Evolutionary conservation across 2,113 vertebrate genomes (phyloP), one percentile per base, ranked within the genome.

Genomic region (Arizona elegans): DNA sequence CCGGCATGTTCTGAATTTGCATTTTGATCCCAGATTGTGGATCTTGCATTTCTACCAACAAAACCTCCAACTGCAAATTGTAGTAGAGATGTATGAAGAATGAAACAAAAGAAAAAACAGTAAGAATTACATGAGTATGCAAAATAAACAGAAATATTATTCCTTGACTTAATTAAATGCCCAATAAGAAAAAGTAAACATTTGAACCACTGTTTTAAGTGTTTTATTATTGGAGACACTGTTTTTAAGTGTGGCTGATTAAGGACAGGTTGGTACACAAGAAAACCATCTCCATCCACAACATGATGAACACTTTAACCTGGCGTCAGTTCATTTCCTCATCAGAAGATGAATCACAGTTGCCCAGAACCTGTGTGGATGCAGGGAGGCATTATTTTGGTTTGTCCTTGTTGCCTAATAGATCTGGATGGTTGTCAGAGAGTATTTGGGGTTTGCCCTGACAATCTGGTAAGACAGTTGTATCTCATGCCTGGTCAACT

Each of bases 31-130:
- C 99, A 0, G 96, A 97, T 29, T 98, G 98, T 1, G 98, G 98
- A 92, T 98, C 98, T 97, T 99, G 99, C 99, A 99, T 99, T 97
- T 99, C 98, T 97, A 99, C 97, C 95, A 99, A 95, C 0, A 99
- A 97, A 0, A 96, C 95, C 94, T 99, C 99, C 0, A 99, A 97
- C 99, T 99, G 97, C 81, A 96, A 95, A 47, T 95, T 62, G 95
- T 0, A 1, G n/a, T 43, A 9, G 59, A 85, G n/a, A 75, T 11
- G 52, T 52, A 29, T 58, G 59, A 85, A 38, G 33, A 58, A 56
- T 58, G 38, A 85, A 90, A 86, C 53, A 38, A 15, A n/a, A 92
- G 43, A 21, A 62, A 86, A 50, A 52, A 19, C 9, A 10, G 7
- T 70, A 70, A 26, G 21, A 92, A 92, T 29, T 15, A n/a, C 59